Conservation (phyloP, 2,888 invertebrate species). For the Drosophila pegasa region DNA sequence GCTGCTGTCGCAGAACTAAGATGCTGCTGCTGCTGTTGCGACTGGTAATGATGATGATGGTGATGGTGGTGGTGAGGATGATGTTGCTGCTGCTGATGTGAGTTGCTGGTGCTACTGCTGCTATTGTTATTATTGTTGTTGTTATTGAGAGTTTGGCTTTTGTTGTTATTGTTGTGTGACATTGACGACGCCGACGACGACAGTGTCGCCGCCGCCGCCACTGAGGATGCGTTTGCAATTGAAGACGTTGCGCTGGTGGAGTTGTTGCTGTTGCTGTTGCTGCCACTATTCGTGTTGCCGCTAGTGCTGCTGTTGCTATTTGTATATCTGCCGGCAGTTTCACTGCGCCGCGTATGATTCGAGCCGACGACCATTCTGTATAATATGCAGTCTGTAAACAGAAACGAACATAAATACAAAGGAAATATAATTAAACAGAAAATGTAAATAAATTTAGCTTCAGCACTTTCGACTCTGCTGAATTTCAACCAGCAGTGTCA, state of each 20-base stretch:
- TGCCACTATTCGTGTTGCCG: slow-evolving; percentile 38
- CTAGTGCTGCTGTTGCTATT: slow-evolving; percentile 51
- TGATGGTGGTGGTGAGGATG: slow-evolving; percentile 37
- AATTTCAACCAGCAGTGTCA: slow-evolving; percentile 1
- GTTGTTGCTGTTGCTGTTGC: slow-evolving; percentile 59
- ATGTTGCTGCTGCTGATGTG: slow-evolving; percentile 42
- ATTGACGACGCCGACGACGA: slow-evolving; percentile 50
- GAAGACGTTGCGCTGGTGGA: slow-evolving; percentile 75
- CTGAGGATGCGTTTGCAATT: slow-evolving; percentile 58
- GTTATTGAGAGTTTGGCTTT: slow-evolving; percentile 53
- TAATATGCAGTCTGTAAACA: slow-evolving; percentile 61
- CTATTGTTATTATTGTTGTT: slow-evolving; percentile 38
- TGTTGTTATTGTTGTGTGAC: slow-evolving; percentile 61
- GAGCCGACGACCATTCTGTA: slow-evolving; percentile 85
- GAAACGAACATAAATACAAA: background rate
- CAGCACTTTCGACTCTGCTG: background rate
- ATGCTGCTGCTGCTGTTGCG: slow-evolving; percentile 27
- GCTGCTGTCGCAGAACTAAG: slow-evolving; percentile 18
- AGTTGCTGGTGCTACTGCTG: slow-evolving; percentile 30
- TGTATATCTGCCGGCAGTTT: slow-evolving; percentile 82
- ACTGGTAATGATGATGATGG: slow-evolving; percentile 43
- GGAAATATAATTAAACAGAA: background rate
- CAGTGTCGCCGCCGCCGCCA: slow-evolving; percentile 59
- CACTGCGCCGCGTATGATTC: slow-evolving; percentile 84
- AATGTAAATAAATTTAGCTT: background rate